Percentiles rank a stretch among this genome's conserved stretches.
These are phyloP conservation scores for Aporophyla nigra DNA, from an alignment of 2,888 invertebrate species.

Conservation along the genomic window DNA sequence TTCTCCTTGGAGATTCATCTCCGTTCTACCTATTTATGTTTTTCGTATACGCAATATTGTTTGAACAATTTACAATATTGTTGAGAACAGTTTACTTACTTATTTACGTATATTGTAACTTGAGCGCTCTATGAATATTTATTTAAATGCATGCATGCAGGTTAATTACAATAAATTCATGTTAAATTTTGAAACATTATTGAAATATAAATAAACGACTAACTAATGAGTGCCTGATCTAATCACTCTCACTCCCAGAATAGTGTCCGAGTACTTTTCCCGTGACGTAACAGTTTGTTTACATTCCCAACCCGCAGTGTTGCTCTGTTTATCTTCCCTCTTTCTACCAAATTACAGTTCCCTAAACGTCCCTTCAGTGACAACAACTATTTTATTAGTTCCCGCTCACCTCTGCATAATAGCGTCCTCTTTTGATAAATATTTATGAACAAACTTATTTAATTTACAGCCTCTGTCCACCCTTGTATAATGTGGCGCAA, in stretches of 20 bases:
- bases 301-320: conserved; percentile 9
- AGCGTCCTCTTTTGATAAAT: conserved; percentile 65
- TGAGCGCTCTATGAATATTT: background rate
- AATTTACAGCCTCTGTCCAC: conserved; percentile 68
- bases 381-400: conserved; percentile 66
- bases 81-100: background rate
- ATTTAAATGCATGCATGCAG: background rate
- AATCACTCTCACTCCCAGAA: background rate
- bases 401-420: conserved; percentile 59
- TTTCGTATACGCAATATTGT: background rate
- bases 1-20: conserved; percentile 18
- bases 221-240: background rate
- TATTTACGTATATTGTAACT: background rate
- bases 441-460: conserved; percentile 73
- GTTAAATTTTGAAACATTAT: background rate
- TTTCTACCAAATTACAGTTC: conserved; percentile 38
- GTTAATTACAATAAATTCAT: background rate
- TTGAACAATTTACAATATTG: background rate
- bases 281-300: conserved; percentile 3
- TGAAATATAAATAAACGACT: background rate
- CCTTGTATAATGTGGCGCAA: conserved; percentile 59
- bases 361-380: conserved; percentile 30
- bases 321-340: conserved; percentile 37
- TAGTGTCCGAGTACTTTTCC: conserved; percentile 2
- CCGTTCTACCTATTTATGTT: conserved; percentile 15